These are phyloP conservation scores for Catharus bicknelli DNA, from an alignment of 2,113 vertebrate genomes.

Conservation along the genomic window DNA sequence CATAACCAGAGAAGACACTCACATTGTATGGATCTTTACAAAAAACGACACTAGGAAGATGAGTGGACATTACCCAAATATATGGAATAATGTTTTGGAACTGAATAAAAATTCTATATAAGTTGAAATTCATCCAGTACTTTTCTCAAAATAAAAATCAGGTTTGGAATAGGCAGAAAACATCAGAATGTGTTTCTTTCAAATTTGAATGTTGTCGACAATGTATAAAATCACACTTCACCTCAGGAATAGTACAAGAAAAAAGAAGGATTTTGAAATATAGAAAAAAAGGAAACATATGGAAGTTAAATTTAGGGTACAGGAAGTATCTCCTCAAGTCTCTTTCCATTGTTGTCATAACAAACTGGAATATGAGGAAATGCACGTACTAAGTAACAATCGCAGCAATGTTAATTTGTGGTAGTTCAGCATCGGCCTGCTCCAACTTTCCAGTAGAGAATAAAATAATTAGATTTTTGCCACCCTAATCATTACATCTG, in stretches of 20 bases:
- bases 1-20: neutral
- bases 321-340: neutral
- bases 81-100: neutral
- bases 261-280: neutral
- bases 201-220: neutral
- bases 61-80: neutral
- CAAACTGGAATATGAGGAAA: neutral
- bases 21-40: neutral
- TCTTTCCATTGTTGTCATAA: neutral
- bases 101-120: neutral
- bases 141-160: slow-evolving; percentile 18
- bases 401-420: neutral
- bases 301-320: neutral
- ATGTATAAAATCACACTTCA: neutral
- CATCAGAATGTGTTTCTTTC: neutral
- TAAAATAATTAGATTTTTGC: neutral
- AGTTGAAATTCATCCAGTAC: neutral
- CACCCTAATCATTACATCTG: neutral
- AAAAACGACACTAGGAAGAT: neutral
- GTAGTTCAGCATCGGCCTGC: neutral
- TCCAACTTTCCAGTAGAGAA: neutral
- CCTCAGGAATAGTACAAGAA: neutral
- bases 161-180: neutral
- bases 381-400: neutral
- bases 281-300: neutral